Conservation (phyloP, 2,888 invertebrate genomes). For the Druceiella hillmani region DNA sequence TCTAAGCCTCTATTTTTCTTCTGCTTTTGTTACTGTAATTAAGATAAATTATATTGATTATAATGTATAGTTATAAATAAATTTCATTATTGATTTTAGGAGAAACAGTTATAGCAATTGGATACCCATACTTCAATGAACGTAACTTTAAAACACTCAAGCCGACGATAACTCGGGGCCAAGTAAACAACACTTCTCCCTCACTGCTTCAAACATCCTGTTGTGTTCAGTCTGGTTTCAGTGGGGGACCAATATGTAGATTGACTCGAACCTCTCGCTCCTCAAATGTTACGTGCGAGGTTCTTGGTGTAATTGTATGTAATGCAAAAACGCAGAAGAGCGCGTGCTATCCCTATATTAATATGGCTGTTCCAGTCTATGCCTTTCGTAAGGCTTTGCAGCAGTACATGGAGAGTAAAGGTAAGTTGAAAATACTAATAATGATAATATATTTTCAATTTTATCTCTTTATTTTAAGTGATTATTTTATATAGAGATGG, state of each 20-base stretch:
- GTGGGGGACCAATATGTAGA: conserved; percentile 57
- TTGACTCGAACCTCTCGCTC: conserved; percentile 28
- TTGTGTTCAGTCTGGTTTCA: conserved; percentile 57
- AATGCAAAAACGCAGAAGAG: conserved; percentile 47
- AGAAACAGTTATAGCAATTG: conserved; percentile 52
- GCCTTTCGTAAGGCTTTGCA: conserved; percentile 37
- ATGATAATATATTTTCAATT: too few species aligned
- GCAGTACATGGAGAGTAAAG: conserved; percentile 42
- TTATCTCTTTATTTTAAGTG: too few species aligned
- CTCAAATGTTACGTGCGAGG: conserved; percentile 27
- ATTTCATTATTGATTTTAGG: conserved; percentile 33
- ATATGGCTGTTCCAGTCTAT: conserved; percentile 54
- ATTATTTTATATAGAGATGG: too few species aligned
- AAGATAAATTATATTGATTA: too few species aligned
- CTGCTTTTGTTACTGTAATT: too few species aligned
- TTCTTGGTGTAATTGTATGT: conserved; percentile 55
- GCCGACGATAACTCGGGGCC: conserved; percentile 52
- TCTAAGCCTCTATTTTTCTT: too few species aligned
- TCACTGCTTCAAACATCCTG: conserved; percentile 59
- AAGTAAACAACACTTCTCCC: conserved; percentile 48
- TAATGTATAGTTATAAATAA: too few species aligned
- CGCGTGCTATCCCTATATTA: conserved; percentile 52
- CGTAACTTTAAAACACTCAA: conserved; percentile 36
- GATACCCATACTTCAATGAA: conserved; percentile 55
- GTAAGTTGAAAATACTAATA: too few species aligned